phyloP scores from a whole-genome alignment of 2,113 vertebrate species.

The Varanus komodoensis region DNA sequence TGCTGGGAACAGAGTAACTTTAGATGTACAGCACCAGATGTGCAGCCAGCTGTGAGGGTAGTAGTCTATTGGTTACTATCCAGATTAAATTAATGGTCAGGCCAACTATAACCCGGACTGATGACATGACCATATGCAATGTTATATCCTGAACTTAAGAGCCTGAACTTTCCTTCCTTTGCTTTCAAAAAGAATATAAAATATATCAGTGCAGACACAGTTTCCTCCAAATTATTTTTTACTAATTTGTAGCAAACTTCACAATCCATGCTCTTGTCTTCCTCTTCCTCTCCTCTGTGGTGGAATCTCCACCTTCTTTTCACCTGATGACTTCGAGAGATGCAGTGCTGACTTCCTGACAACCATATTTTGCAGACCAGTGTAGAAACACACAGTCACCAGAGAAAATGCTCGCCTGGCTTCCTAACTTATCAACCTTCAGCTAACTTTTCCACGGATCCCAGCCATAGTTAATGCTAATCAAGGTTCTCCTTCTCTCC shows the following conservation, averaged over 20 bases:
- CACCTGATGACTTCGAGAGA: neutral
- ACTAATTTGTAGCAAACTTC: neutral
- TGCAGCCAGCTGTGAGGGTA: neutral
- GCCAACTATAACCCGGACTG: no score
- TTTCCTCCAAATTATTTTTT: neutral
- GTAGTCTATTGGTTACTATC: neutral
- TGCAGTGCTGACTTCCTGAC: neutral
- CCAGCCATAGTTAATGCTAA: neutral
- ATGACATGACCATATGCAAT: neutral
- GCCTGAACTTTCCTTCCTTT: neutral
- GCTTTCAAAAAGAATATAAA: neutral
- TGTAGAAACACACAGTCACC: neutral
- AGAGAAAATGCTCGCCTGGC: neutral
- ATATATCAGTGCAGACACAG: neutral
- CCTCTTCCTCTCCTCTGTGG: neutral
- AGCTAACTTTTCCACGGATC: neutral
- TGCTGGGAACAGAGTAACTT: neutral
- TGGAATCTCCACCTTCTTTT: neutral
- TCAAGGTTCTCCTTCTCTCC: no score
- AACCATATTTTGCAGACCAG: neutral
- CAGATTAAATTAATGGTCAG: neutral
- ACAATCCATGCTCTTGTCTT: neutral
- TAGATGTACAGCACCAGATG: neutral
- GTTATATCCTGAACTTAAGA: neutral
- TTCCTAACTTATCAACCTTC: no score